Evolutionary conservation across 2,113 vertebrate species (phyloP).

Genomic region (Fulica atra): DNA sequence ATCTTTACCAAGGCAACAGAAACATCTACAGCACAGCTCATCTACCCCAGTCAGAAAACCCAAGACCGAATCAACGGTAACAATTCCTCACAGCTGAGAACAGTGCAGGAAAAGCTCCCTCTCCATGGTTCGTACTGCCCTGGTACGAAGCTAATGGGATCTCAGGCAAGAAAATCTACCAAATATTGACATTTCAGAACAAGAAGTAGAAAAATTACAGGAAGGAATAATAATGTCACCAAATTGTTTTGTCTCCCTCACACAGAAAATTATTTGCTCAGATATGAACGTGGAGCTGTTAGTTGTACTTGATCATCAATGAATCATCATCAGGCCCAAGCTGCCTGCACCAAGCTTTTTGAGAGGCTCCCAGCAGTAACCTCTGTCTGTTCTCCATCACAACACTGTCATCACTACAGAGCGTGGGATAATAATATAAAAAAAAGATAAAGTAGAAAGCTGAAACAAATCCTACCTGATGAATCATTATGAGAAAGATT

Average conservation of each 20-base stretch:
- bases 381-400: neutral
- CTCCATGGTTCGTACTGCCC: neutral
- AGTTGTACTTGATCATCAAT: neutral
- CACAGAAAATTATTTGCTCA: neutral
- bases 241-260: neutral
- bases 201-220: neutral
- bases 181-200: neutral
- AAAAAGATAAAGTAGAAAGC: neutral
- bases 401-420: conserved; percentile 18
- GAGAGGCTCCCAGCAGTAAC: neutral
- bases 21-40: neutral
- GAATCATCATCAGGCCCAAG: conserved; percentile 5
- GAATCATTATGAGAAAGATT: conserved; percentile 29
- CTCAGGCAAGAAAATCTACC: neutral
- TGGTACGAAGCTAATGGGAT: neutral
- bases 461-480: conserved; percentile 26
- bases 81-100: neutral
- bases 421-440: neutral
- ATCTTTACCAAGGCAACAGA: neutral
- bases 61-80: neutral
- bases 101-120: neutral
- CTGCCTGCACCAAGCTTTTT: neutral
- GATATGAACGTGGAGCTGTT: neutral
- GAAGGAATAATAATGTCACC: neutral
- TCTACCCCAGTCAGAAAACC: neutral